Base-by-base conservation (phyloP, 2,797 vertebrate species). In the Buceros bicornis region DNA sequence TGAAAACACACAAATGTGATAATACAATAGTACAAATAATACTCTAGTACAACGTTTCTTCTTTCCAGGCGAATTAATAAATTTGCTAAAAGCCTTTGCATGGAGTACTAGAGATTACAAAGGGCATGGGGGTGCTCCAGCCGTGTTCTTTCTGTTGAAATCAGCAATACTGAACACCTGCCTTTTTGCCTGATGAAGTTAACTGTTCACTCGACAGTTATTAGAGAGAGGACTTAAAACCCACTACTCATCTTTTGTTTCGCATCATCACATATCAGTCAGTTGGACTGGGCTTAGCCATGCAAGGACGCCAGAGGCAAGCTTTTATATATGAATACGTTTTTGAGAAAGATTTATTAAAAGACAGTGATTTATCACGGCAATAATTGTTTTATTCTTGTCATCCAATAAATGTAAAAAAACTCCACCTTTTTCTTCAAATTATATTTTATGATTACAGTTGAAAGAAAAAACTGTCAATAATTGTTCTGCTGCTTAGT, bases 31-130 rank as follows among this genome's bases (percentile, higher is more conserved):
- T 40, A 40, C 37, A 40, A 40, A 40, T 40, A 40, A 40, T 40
- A 40, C 37, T 40, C 10, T 24, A 0, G 0, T 21, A 28, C 12
- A 47, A 17, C 11, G 17, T 11, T 88, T 70, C 31, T 42, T 19
- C 14, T 43, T 77, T 45, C 19, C 37, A 53, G 54, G 47, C 3
- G 69, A 77, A 78, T 33, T 10, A 86, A 64, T 35, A 21, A 13
- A 45, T 66, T 81, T 62, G 11, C 53, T 24, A 28, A 45, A n/a
- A 89, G 33, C 25, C 26, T 66, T 6, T 17, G 18, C 15, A 14
- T 6, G 28, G 40, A 48, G 16, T 17, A 42, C 10, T 16, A 25
- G 5, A 48, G 45, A 47, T 5, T 47, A 58, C 26, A 82, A 57
- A 77, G 28, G 28, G 40, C 11, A 37, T 31, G 20, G 14, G 37